Conservation (phyloP, 2,797 vertebrate species). For the Poeciliopsis paucimaculata region DNA sequence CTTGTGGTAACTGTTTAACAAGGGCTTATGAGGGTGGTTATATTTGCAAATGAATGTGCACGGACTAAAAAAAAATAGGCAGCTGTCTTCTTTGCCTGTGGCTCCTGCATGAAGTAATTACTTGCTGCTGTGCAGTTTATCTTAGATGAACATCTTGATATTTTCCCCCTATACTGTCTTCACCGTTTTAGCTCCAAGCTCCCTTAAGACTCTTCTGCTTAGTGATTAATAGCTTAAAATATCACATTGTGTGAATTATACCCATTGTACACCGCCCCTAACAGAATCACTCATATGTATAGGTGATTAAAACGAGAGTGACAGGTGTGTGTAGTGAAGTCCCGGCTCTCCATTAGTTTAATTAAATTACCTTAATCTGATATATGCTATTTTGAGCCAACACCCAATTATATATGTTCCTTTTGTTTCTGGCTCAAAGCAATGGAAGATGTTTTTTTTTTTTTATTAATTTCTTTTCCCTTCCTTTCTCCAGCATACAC, state of each 20-base stretch:
- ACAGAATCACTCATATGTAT: slow-evolving; percentile 50
- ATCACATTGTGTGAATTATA: slow-evolving; percentile 44
- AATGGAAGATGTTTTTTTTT: slow-evolving; percentile 52
- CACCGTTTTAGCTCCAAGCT: slow-evolving; percentile 20
- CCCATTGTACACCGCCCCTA: slow-evolving; percentile 30
- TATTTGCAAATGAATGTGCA: slow-evolving; percentile 15
- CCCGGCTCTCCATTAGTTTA: slow-evolving; percentile 65
- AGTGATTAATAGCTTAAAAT: slow-evolving; percentile 58
- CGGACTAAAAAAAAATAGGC: slow-evolving; percentile 39
- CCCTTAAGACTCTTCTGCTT: slow-evolving; percentile 29
- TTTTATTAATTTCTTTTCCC: slow-evolving; percentile 33
- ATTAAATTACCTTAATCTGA: slow-evolving; percentile 74
- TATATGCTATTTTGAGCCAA: slow-evolving; percentile 64
- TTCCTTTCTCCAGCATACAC: slow-evolving; percentile 3
- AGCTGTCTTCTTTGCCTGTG: slow-evolving; percentile 36
- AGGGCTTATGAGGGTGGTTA: not conserved
- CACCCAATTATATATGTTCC: slow-evolving; percentile 64
- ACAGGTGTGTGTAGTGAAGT: slow-evolving; percentile 54
- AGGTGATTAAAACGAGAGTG: slow-evolving; percentile 69
- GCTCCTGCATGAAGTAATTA: slow-evolving; percentile 42
- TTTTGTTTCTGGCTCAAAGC: slow-evolving; percentile 64
- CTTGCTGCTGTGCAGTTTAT: slow-evolving; percentile 45
- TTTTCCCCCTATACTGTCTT: slow-evolving; percentile 29
- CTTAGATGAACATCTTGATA: slow-evolving; percentile 65
- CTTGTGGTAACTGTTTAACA: not conserved